Base-by-base conservation (phyloP, 2,113 vertebrate genomes). In the Tamias sibiricus region DNA sequence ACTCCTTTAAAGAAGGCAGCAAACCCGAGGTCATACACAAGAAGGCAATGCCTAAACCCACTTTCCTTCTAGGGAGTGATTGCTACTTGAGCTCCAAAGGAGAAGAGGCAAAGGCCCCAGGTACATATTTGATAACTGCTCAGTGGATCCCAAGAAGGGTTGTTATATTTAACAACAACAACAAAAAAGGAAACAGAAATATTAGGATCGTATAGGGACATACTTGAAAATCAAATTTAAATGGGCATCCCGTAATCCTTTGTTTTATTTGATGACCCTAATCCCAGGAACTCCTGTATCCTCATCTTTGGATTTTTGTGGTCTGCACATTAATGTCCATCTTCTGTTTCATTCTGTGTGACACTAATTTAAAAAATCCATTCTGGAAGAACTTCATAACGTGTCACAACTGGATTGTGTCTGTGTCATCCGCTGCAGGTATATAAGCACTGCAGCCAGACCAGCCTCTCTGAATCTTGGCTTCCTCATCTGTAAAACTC, bases 121-220 rank as follows among this genome's bases (percentile, higher is more conserved):
- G 44, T 57, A 47, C 9, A 44, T 7, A 32, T 6, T 54, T 37
- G 54, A 24, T 20, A 6, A 85, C n/a, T 37, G 64, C 52, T 62
- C 69, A 72, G 42, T 57, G n/a, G 37, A 40, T 62, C 5, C 0
- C 1, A 26, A 35, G 57, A 30, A 82, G 10, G 2, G 13, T 35
- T n/a, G 32, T 71, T 54, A 94, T 47, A 83, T 91, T 68, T 69
- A 85, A 75, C 40, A n/a, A 71, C 49, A 92, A 87, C 44, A 47
- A 47, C 44, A 52, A 49, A n/a, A 37, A 62, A 16, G 13, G n/a
- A 42, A 49, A 10, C 32, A 44, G 7, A 59, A 93, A 40, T 24
- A 62, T 10, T 35, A n/a, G 44, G 16, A 37, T 8, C 44, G 4
- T 49, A 42, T 42, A 20, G 42, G 62, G 30, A 59, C 10, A 44